Percentiles rank a stretch among this genome's conserved stretches.
These are phyloP conservation scores for Cygnus atratus DNA, from an alignment of 2,113 vertebrate genomes.

Conservation along the genomic window DNA sequence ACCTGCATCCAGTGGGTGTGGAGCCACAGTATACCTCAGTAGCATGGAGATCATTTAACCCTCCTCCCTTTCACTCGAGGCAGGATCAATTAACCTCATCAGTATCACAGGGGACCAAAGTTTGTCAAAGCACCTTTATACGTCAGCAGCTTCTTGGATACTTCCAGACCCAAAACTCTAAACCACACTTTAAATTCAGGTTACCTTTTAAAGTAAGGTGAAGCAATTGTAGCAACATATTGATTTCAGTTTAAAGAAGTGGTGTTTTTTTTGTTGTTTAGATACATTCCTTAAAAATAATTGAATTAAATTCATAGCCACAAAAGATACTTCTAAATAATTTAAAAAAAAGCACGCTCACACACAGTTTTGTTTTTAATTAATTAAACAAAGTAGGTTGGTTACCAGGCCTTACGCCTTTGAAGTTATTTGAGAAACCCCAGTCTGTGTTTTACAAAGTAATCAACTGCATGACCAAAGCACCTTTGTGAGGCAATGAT, in stretches of 20 bases:
- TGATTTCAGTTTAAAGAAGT: not conserved
- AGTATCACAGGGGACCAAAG: not conserved
- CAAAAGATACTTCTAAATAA: not conserved
- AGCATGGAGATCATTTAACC: not conserved
- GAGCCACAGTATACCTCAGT: not conserved
- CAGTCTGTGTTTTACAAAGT: not conserved
- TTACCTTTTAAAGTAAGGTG: not conserved
- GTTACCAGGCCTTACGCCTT: not conserved
- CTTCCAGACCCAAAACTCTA: not conserved
- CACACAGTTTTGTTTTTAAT: not conserved
- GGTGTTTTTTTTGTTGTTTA: not conserved
- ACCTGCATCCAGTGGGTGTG: not conserved
- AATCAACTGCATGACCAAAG: not conserved
- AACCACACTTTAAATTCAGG: not conserved
- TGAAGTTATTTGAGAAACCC: not conserved
- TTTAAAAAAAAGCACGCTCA: not conserved
- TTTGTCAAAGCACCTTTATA: not conserved
- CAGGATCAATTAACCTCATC: not conserved
- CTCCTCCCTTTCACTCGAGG: not conserved
- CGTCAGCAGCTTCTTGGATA: not conserved
- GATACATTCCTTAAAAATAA: not conserved
- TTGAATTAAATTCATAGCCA: not conserved
- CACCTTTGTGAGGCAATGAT: not conserved
- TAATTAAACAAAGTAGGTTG: not conserved
- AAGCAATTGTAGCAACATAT: not conserved